Percentiles rank a stretch among this genome's conserved stretches.
phyloP scores from a whole-genome alignment of 2,113 vertebrate species.

The Amphiprion ocellaris region DNA sequence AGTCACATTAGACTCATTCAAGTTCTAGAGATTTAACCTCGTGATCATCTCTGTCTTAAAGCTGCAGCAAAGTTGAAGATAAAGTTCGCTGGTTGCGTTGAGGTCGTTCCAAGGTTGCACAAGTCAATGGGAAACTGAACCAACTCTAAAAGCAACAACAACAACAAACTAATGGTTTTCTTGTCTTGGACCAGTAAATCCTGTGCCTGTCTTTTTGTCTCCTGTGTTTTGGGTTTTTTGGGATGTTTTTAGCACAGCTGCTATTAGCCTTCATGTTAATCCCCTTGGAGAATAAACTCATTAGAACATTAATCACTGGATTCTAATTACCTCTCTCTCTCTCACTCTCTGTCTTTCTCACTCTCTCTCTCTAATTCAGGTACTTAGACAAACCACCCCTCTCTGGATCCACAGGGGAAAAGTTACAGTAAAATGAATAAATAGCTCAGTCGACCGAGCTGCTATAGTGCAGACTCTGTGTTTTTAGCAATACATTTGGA shows the following conservation, averaged over 20 bases:
- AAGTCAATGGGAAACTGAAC: constrained; percentile 27
- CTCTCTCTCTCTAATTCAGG: constrained; percentile 58
- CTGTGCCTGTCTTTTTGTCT: constrained; percentile 72
- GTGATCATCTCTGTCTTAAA: background rate
- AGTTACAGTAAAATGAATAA: constrained; percentile 57
- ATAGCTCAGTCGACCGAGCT: constrained; percentile 13
- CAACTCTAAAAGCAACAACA: constrained; percentile 51
- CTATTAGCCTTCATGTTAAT: constrained; percentile 79
- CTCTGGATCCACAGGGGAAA: constrained; percentile 42
- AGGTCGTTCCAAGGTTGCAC: constrained; percentile 63
- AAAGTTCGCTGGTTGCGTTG: constrained; percentile 1
- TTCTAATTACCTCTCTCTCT: constrained; percentile 79
- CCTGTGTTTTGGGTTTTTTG: constrained; percentile 74
- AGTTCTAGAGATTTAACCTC: background rate
- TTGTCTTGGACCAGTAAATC: constrained; percentile 66
- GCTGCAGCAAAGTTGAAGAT: constrained; percentile 12
- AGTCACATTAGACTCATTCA: too few species aligned
- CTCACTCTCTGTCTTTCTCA: constrained; percentile 4
- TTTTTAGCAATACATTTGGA: constrained; percentile 7
- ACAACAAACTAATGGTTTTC: constrained; percentile 51
- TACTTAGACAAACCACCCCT: constrained; percentile 50
- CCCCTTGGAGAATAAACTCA: constrained; percentile 83
- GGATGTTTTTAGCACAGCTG: constrained; percentile 79
- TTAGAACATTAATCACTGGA: constrained; percentile 83
- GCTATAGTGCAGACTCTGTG: background rate